These are phyloP conservation scores for Mamestra brassicae DNA, from an alignment of 2,888 invertebrate genomes.

Conservation along the genomic window DNA sequence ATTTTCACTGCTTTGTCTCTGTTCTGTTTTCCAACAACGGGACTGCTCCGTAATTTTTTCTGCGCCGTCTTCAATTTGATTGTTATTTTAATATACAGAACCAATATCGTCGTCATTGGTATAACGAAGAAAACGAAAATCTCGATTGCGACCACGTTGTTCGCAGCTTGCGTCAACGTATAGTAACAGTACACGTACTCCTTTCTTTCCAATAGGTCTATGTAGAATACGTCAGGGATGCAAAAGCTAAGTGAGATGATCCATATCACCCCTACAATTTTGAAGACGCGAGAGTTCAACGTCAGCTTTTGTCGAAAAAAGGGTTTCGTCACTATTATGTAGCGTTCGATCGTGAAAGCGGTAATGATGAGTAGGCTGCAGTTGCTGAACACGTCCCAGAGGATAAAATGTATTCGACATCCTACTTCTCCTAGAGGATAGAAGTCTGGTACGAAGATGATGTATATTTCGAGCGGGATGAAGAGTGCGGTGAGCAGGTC, in stretches of 20 bases:
- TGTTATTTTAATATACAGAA: slow-evolving; percentile 95
- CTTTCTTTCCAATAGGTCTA: slow-evolving; percentile 80
- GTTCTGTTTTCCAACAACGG: slow-evolving; percentile 82
- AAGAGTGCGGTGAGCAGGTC: slow-evolving; percentile 93
- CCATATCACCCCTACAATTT: slow-evolving; percentile 94
- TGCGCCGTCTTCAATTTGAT: slow-evolving; percentile 92
- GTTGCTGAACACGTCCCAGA: slow-evolving; percentile 95
- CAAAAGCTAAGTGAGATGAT: slow-evolving; percentile 93
- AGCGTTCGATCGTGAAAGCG: slow-evolving; percentile 96
- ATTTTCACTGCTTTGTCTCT: slow-evolving; percentile 93
- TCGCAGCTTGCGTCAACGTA: slow-evolving; percentile 73
- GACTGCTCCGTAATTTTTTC: slow-evolving; percentile 88
- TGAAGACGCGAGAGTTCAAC: slow-evolving; percentile 94
- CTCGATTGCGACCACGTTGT: slow-evolving; percentile 89
- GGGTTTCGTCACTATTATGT: slow-evolving; percentile 96
- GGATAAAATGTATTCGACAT: slow-evolving; percentile 93
- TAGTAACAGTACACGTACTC: slow-evolving; percentile 83
- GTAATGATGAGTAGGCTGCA: slow-evolving; percentile 96
- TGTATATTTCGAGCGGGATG: slow-evolving; percentile 95
- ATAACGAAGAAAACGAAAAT: slow-evolving; percentile 95
- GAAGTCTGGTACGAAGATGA: slow-evolving; percentile 94
- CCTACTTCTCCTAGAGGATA: slow-evolving; percentile 95
- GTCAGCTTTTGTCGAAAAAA: slow-evolving; percentile 95
- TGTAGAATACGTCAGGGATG: slow-evolving; percentile 91
- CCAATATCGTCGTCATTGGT: slow-evolving; percentile 95